Evolutionary conservation across 2,888 invertebrate species (phyloP), one percentile per base, ranked within the genome.

Genomic region (Plebejus argus): DNA sequence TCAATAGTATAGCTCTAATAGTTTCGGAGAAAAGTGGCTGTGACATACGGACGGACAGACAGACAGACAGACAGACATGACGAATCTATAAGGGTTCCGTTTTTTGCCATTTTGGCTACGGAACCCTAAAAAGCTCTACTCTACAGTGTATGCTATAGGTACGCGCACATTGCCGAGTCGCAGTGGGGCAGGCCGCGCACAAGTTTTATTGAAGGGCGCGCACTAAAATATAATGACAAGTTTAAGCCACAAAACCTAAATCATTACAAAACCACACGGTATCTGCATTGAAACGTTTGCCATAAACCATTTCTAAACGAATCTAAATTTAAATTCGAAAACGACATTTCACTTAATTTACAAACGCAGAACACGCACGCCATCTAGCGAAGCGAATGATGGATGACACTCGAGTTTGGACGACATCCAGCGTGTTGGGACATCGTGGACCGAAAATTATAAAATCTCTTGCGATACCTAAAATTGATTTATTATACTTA

Each of bases 331-430:
- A 66, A 66, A 66, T 66, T 66, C 35, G 39, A 71, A 71, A 71
- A 71, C 39, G 71, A 39, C 71, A n/a, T 71, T 71, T 23, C n/a
- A 71, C 35, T 71, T 70, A 70, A 70, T 70, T 71, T 39, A 35
- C 71, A 71, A 71, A 71, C 71, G 8, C 71, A 39, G 8, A 71
- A n/a, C 71, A 71, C 18, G 74, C 74, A 74, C 74, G 74, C 74
- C 74, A 74, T 74, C 53, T 49, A 53, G 74, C 23, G 35, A 70
- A 35, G 35, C 15, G 15, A 45, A 74, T 74, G 74, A 53, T 49
- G 23, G 15, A 74, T 28, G 49, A 53, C 53, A 8, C 15, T 6
- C 15, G 66, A 28, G 49, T 6, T 49, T 74, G 74, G 74, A 49
- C 15, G 53, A 23, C 45, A 23, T 45, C 74, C 74, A 74, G 28